A percentile compares a stretch with the other conserved stretches of the same genome.
These are phyloP conservation scores for Pelobates cultripes DNA, from an alignment of 2,797 vertebrate species.

Conservation along the genomic window DNA sequence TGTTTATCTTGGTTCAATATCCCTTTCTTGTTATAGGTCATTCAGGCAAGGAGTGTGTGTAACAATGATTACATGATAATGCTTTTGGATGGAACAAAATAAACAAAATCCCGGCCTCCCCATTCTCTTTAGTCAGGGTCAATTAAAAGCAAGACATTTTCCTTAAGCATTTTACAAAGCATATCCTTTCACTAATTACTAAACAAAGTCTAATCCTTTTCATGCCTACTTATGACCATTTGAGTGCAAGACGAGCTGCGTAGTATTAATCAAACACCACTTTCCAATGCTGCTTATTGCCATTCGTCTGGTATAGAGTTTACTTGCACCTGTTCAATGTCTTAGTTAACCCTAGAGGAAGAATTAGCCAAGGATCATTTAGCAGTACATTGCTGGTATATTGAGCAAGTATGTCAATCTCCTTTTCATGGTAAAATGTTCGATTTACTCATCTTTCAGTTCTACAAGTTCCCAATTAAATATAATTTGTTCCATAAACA, in stretches of 20 bases:
- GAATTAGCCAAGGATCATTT: no score
- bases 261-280: no score
- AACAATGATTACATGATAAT: constrained; percentile 4
- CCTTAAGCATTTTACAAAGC: background rate
- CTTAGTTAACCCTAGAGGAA: no score
- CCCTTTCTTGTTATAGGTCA: constrained; percentile 4
- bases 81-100: background rate
- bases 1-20: constrained; percentile 6
- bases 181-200: background rate
- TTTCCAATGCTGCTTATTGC: no score
- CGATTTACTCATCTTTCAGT: no score
- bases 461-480: no score
- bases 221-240: background rate
- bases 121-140: background rate
- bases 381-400: no score
- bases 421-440: no score
- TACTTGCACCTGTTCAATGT: no score
- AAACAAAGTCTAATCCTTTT: background rate
- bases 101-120: background rate
- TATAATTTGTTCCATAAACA: no score
- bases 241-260: background rate
- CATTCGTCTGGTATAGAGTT: no score
- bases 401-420: no score
- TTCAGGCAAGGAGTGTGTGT: background rate
- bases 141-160: constrained; percentile 1